These are phyloP conservation scores for Casuarius casuarius DNA, from an alignment of 2,113 vertebrate genomes.

Conservation along the genomic window DNA sequence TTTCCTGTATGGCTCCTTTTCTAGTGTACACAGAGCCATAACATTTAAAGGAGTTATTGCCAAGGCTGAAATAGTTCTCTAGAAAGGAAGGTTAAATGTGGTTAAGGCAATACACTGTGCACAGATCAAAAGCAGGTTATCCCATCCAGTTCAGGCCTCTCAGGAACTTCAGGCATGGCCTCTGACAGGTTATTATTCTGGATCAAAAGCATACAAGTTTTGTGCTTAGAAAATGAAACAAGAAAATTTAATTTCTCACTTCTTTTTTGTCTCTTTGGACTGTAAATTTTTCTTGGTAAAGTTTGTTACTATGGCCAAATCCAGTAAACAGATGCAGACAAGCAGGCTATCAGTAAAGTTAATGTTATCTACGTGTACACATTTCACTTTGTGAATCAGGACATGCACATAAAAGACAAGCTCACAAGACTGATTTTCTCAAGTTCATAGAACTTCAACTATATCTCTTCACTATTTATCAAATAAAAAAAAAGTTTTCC, in stretches of 20 bases:
- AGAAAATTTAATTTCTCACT: not conserved
- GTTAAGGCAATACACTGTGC: not conserved
- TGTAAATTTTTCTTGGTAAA: not conserved
- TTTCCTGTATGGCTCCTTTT: not conserved
- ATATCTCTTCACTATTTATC: not conserved
- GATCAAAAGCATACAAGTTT: not conserved
- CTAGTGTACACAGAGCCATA: not conserved
- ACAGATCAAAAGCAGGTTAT: not conserved
- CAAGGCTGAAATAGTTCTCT: not conserved
- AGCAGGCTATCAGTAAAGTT: not conserved
- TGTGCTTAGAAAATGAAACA: not conserved
- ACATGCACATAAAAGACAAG: fast-evolving
- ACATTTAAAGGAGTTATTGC: not conserved
- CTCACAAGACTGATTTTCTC: not conserved
- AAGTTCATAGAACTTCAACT: not conserved
- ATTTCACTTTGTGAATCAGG: not conserved
- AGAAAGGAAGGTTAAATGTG: not conserved
- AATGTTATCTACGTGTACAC: fast-evolving
- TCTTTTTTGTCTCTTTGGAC: not conserved
- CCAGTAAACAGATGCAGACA: not conserved
- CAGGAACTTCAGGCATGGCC: not conserved
- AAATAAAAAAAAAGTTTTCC: not conserved
- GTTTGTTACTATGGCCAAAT: not conserved
- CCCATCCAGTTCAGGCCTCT: not conserved
- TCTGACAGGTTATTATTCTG: not conserved